Base-by-base conservation (phyloP, 2,797 vertebrate genomes). In the Pangasius larnaudii region DNA sequence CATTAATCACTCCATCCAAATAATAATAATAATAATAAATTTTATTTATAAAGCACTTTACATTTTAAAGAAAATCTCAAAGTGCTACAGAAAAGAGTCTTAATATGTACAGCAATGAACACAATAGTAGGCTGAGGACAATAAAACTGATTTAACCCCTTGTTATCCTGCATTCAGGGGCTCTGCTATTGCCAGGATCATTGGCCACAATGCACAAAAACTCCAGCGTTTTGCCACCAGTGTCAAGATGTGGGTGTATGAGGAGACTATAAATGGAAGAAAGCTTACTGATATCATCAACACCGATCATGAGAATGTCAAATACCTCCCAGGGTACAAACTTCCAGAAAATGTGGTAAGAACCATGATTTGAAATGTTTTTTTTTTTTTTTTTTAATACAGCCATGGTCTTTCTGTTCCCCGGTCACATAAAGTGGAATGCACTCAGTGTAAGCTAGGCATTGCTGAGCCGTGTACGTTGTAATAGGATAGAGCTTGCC, bases 231-330 rank as follows among this genome's bases (percentile, higher is more conserved):
- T 99, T 89, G 96, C 97, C 89, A 93, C 96, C 88, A 97, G 95
- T 0, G 97, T 99, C 91, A 97, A 97, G 88, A 98, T 99, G 98
- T 98, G 98, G 98, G 98, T 98, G 87, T 98, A 95, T 63, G 98
- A 99, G 92, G 98, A 99, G 93, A 95, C 94, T 0, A 74, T 99
- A 88, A 93, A 97, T 39, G 98, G 97, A 72, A 96, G 95, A 90
- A 99, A 97, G 91, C 94, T 99, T 90, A 97, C 97, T 2, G 97
- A 98, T 88, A 98, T 98, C 91, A 98, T 98, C 93, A 98, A 98
- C 93, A 96, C 92, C 0, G 97, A 98, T 42, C 98, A 99, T 0
- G 98, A 99, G 92, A 99, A 99, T 82, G 91, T 98, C 56, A 98
- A 98, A 89, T 98, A 98, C 87, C 97, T 99, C 74, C 97, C 98